Evolutionary conservation across 1,140 invertebrate genomes (phyloP), one percentile per base, ranked within the genome.

Genomic region (Achroia grisella): DNA sequence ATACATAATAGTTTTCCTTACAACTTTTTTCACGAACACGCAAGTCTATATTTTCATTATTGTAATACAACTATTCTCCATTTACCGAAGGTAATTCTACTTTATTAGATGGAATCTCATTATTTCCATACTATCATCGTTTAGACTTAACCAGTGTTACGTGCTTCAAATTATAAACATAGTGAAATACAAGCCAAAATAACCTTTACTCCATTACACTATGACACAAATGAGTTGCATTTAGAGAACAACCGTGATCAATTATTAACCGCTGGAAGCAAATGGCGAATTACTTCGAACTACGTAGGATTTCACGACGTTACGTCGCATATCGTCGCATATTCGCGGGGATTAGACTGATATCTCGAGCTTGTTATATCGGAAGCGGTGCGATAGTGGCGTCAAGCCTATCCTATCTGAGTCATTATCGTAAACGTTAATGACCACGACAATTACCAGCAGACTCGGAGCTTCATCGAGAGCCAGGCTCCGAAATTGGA

Each of bases 341-440:
- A 58, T 50, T 55, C 51, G 17, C 56, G 44, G 34, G 69, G 63
- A 72, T 75, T 72, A 71, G 51, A 55, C 48, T 51, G 44, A 68
- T 75, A 70, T 71, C 68, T 71, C 52, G 43, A 34, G 34, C 47
- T 47, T 56, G 56, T 55, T 54, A 70, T 75, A 72, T 56, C 54
- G 51, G 54, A 51, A 59, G 52, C 44, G 62, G 58, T 53, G 58
- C 52, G 64, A 71, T 69, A 64, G 50, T 46, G 52, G 48, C 69
- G 69, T 83, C 77, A 81, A 81, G 79, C 70, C 67, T 62, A 70
- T 65, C 64, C 67, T 62, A 70, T 64, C 62, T 48, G 48, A 63
- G 69, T 64, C 68, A 78, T 79, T 80, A 74, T 76, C 77, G 75
- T 84, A 79, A 84, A 84, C 72, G 74, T 80, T 84, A 81, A 84